Conservation (phyloP, 2,797 vertebrate species). For the Decapterus maruadsi region DNA sequence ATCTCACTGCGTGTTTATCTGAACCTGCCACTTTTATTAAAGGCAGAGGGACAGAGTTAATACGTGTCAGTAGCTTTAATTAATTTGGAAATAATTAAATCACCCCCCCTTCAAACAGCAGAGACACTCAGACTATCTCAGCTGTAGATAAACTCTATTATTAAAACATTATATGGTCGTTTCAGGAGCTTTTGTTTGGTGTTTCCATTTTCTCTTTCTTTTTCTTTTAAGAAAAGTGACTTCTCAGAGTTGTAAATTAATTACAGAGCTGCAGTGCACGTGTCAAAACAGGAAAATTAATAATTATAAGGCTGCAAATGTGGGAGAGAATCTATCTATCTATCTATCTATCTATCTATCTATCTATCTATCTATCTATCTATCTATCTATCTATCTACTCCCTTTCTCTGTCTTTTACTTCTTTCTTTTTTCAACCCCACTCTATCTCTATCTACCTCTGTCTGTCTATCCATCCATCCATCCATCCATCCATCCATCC, state of each 20-base stretch:
- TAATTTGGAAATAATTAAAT: neutral
- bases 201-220: neutral
- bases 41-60: neutral
- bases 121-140: neutral
- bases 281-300: neutral
- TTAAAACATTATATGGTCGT: neutral
- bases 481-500: constrained; percentile 8
- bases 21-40: neutral
- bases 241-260: neutral
- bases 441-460: too few species aligned
- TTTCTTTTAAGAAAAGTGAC: too few species aligned
- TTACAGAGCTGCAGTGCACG: neutral
- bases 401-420: too few species aligned
- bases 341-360: too few species aligned
- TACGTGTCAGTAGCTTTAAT: neutral
- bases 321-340: too few species aligned
- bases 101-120: neutral
- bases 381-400: too few species aligned
- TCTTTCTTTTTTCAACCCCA: too few species aligned
- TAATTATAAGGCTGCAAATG: neutral
- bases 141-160: neutral
- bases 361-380: too few species aligned
- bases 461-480: neutral
- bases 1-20: neutral
- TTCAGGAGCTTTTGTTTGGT: neutral